Conservation (phyloP, 92 coral and sea anemone species). For the Virgularia gustaviana region DNA sequence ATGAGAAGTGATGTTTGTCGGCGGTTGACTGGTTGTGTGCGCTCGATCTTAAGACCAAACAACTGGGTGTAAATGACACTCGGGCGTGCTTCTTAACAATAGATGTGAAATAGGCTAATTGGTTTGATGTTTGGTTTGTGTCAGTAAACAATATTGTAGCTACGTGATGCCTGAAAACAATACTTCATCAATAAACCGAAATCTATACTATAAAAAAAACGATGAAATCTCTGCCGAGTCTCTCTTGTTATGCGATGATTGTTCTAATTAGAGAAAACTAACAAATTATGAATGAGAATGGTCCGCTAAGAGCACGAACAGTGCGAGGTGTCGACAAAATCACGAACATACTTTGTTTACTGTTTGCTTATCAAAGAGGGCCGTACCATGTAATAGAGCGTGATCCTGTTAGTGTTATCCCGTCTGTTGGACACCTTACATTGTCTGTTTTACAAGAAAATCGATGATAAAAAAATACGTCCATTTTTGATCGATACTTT, state of each 20-base stretch:
- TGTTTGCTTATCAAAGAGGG: constrained; percentile 11
- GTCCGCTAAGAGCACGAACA: too few species aligned
- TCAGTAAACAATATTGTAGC: background rate
- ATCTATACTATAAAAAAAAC: background rate
- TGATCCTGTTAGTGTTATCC: constrained; percentile 36
- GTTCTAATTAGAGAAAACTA: background rate
- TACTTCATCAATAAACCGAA: background rate
- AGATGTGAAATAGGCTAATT: constrained; percentile 31
- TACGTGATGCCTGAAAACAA: background rate
- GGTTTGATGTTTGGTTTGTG: constrained; percentile 28
- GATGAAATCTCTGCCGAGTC: background rate
- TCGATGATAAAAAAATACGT: too few species aligned
- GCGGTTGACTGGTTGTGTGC: background rate
- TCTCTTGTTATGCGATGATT: background rate
- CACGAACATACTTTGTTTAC: constrained; percentile 29
- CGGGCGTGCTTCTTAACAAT: constrained; percentile 21
- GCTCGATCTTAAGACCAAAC: constrained; percentile 15
- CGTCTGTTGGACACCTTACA: constrained; percentile 18
- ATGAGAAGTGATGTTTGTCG: background rate
- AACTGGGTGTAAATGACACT: constrained; percentile 3
- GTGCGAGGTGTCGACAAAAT: too few species aligned
- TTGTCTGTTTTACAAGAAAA: too few species aligned
- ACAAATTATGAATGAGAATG: too few species aligned
- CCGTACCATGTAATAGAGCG: constrained; percentile 11
- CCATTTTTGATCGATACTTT: too few species aligned